These are phyloP conservation scores for Spialia ferax DNA, from an alignment of 2,888 invertebrate genomes.

Conservation along the genomic window DNA sequence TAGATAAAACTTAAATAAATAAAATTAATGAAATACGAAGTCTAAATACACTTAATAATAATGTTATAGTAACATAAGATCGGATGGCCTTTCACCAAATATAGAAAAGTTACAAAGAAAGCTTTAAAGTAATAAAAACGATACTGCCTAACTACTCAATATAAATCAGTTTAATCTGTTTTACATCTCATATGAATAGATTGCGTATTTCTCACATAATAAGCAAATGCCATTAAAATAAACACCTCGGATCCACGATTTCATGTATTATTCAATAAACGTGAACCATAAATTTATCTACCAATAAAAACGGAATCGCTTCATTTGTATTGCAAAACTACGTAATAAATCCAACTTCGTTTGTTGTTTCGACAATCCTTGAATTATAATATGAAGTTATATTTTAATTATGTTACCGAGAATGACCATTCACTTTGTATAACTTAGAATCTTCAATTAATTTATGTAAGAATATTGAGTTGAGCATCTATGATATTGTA, in stretches of 20 bases:
- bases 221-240: slow-evolving; percentile 14
- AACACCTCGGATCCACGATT: slow-evolving; percentile 11
- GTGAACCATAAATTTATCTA: slow-evolving; percentile 30
- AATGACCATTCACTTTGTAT: neutral
- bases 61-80: no score
- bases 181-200: neutral
- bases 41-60: no score
- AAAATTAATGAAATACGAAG: no score
- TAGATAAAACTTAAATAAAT: no score
- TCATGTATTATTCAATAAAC: slow-evolving; percentile 24
- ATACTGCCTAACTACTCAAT: neutral
- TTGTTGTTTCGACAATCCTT: slow-evolving; percentile 16
- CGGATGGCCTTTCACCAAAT: no score
- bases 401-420: neutral
- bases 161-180: neutral
- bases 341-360: slow-evolving; percentile 14
- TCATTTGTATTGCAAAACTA: slow-evolving; percentile 31
- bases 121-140: no score
- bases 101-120: no score
- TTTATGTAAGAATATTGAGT: no score
- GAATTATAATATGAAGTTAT: slow-evolving; percentile 14
- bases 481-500: no score
- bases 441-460: no score
- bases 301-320: slow-evolving; percentile 27
- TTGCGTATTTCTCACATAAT: slow-evolving; percentile 8